These are phyloP conservation scores for Lacanobia oleracea DNA, from an alignment of 2,888 invertebrate species.

Conservation along the genomic window DNA sequence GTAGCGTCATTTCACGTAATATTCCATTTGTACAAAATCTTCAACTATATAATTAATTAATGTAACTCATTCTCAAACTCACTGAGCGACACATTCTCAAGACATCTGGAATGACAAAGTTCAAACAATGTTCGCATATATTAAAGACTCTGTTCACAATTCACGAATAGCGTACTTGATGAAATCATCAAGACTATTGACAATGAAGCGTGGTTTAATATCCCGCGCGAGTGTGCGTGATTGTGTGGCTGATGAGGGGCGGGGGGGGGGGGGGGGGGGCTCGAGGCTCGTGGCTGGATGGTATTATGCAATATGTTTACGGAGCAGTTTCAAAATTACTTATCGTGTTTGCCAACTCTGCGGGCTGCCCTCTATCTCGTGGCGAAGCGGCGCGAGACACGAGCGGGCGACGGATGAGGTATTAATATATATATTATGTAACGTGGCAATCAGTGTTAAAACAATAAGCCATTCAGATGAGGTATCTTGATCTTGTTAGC, in stretches of 20 bases:
- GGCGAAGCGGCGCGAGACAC: slow-evolving; percentile 3
- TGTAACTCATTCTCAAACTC: background rate
- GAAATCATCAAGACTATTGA: slow-evolving; percentile 19
- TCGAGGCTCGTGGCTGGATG: background rate
- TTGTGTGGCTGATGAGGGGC: background rate
- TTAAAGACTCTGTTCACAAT: background rate
- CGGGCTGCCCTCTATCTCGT: slow-evolving; percentile 50
- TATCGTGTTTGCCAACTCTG: slow-evolving; percentile 64
- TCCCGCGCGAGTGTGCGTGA: background rate
- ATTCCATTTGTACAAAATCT: background rate
- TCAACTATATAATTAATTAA: background rate
- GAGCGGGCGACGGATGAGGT: slow-evolving; percentile 6
- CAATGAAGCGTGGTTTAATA: slow-evolving; percentile 17
- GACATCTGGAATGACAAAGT: background rate
- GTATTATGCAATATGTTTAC: slow-evolving; percentile 56
- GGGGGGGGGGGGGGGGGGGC: background rate
- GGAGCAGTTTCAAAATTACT: slow-evolving; percentile 65
- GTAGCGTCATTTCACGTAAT: background rate
- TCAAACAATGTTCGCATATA: slow-evolving; percentile 2
- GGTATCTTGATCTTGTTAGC: too few species aligned
- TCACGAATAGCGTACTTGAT: slow-evolving; percentile 6
- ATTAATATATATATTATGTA: too few species aligned
- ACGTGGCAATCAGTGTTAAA: too few species aligned
- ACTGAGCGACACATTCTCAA: background rate
- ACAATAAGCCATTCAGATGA: too few species aligned